Evolutionary conservation across 1,140 invertebrate genomes (phyloP).

Genomic region (Sesamia nonagrioides): DNA sequence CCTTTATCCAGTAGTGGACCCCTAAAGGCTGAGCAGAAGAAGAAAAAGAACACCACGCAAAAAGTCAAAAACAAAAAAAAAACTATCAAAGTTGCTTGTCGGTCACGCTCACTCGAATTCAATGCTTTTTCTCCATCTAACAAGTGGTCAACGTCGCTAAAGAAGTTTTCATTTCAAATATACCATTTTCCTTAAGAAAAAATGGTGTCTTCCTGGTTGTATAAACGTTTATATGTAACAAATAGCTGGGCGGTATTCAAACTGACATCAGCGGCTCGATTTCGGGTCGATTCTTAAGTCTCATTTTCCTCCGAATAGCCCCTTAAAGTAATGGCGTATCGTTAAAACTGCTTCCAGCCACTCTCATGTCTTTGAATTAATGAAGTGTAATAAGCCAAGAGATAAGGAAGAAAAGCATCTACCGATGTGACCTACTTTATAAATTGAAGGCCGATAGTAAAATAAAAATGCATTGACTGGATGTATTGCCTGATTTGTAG

Average conservation of each 20-base stretch:
- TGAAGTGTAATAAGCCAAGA: slow-evolving; percentile 67
- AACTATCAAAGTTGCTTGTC: too few species aligned
- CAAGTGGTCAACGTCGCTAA: too few species aligned
- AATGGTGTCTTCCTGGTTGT: slow-evolving; percentile 22
- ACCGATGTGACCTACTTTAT: slow-evolving; percentile 14
- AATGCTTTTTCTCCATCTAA: too few species aligned
- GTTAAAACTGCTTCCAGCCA: slow-evolving; percentile 63
- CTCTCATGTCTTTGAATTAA: slow-evolving; percentile 72
- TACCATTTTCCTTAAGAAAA: slow-evolving; percentile 31
- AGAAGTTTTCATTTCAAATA: too few species aligned
- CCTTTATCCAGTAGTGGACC: too few species aligned
- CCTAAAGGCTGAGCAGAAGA: too few species aligned
- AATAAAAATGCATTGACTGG: background rate
- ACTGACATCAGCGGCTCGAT: slow-evolving; percentile 41
- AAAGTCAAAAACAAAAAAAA: too few species aligned
- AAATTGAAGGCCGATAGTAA: background rate
- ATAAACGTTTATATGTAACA: slow-evolving; percentile 11
- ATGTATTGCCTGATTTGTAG: background rate
- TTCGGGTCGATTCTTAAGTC: slow-evolving; percentile 57
- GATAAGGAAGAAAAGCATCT: slow-evolving; percentile 19
- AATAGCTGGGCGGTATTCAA: slow-evolving; percentile 42
- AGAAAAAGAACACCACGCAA: too few species aligned
- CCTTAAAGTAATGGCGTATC: slow-evolving; percentile 68
- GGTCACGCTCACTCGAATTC: too few species aligned
- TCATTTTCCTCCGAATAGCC: slow-evolving; percentile 64